A percentile compares a stretch with the other conserved stretches of the same genome.
Evolutionary conservation across 2,113 vertebrate species (phyloP).

Genomic region (Malurus elegans): DNA sequence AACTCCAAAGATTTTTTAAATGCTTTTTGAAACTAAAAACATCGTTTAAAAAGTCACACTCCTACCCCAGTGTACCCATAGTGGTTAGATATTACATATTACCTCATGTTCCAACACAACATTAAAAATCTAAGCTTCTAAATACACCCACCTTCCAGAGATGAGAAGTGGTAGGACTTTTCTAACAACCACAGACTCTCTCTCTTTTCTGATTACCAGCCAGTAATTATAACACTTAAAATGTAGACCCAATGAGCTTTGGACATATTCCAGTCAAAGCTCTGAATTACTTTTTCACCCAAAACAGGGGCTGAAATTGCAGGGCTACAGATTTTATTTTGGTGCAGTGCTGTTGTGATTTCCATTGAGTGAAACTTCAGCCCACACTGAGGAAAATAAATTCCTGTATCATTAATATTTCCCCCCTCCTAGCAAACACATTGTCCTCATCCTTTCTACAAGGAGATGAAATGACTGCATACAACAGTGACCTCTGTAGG

Average conservation of each 20-base stretch:
- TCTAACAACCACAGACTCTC: background rate
- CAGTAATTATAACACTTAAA: background rate
- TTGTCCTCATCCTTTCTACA: background rate
- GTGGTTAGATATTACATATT: background rate
- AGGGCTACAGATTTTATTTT: background rate
- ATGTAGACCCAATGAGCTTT: background rate
- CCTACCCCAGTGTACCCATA: background rate
- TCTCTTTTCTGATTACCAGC: background rate
- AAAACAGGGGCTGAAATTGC: constrained; percentile 17
- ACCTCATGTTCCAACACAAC: background rate
- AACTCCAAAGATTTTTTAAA: background rate
- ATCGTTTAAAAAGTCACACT: background rate
- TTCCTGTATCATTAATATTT: constrained; percentile 19
- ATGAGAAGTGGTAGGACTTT: background rate
- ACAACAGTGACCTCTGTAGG: constrained; percentile 59
- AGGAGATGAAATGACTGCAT: background rate
- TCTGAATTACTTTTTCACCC: background rate
- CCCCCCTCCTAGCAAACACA: background rate
- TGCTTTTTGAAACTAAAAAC: background rate
- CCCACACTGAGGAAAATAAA: constrained; percentile 12
- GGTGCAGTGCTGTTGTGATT: background rate
- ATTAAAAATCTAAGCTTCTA: background rate
- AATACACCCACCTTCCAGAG: background rate
- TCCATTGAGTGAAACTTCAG: constrained; percentile 37
- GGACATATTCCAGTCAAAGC: background rate